Evolutionary conservation across 2,113 vertebrate species (phyloP).

Genomic region (Rhinolophus sinicus): DNA sequence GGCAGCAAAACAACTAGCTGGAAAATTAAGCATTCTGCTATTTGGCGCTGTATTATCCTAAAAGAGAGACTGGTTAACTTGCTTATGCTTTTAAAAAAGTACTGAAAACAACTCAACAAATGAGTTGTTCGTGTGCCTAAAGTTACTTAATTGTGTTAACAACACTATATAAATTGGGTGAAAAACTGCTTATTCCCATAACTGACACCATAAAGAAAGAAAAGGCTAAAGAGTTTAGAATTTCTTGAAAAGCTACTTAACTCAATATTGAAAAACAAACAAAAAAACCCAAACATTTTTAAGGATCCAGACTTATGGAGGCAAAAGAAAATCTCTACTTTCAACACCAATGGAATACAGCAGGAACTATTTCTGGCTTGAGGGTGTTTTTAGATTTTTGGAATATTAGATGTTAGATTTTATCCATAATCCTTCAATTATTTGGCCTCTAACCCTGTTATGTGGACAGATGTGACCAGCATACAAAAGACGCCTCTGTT

Average conservation of each 20-base stretch:
- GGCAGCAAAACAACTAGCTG: background rate
- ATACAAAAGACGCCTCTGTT: background rate
- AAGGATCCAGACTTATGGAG: background rate
- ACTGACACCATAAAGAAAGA: background rate
- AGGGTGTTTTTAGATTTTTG: background rate
- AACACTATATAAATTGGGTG: background rate
- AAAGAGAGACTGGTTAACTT: background rate
- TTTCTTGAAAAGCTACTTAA: background rate
- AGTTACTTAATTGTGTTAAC: background rate
- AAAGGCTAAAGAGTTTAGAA: background rate
- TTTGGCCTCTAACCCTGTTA: background rate
- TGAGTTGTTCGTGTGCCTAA: background rate
- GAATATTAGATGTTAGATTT: background rate
- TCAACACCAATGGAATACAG: background rate
- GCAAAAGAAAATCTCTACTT: background rate
- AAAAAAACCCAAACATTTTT: background rate
- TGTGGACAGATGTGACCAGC: background rate
- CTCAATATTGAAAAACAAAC: background rate
- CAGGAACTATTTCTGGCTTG: background rate
- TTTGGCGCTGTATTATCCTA: background rate
- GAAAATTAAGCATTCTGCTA: background rate
- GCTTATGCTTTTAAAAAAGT: conserved; percentile 3
- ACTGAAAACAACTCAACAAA: background rate
- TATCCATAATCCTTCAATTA: background rate
- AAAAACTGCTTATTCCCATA: background rate